Conservation (phyloP, 2,797 vertebrate genomes). For the Tinamus major region DNA sequence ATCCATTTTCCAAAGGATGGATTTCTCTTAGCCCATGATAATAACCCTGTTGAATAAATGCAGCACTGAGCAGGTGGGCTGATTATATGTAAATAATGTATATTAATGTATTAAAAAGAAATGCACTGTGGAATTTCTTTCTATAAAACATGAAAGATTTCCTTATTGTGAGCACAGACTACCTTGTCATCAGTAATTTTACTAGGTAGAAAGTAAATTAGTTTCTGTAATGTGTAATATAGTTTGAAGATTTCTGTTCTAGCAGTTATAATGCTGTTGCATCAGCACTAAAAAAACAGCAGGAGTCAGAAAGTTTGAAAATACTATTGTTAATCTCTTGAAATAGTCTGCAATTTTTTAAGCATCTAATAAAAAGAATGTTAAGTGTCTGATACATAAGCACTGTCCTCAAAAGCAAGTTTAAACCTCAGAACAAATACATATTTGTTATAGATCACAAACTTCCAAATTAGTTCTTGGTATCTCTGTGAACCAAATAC, state of each 20-base stretch:
- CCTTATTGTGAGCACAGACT: background rate
- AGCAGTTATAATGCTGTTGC: background rate
- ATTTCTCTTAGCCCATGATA: background rate
- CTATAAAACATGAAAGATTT: background rate
- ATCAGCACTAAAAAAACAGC: background rate
- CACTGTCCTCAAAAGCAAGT: background rate
- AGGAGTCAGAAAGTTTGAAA: background rate
- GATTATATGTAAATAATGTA: background rate
- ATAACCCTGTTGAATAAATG: background rate
- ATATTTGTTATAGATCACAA: background rate
- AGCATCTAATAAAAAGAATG: background rate
- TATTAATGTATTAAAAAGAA: background rate
- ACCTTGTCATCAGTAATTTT: background rate
- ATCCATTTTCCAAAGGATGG: background rate
- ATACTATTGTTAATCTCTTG: background rate
- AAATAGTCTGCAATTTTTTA: background rate
- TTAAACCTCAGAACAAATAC: background rate
- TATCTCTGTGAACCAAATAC: background rate
- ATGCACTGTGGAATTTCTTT: background rate
- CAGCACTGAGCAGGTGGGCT: background rate
- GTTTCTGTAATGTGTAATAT: background rate
- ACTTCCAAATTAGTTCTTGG: background rate
- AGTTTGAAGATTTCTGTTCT: background rate
- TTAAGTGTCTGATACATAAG: background rate
- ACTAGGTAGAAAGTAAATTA: background rate